Conservation (phyloP, 2,113 vertebrate species). For the Phoenicopterus ruber region DNA sequence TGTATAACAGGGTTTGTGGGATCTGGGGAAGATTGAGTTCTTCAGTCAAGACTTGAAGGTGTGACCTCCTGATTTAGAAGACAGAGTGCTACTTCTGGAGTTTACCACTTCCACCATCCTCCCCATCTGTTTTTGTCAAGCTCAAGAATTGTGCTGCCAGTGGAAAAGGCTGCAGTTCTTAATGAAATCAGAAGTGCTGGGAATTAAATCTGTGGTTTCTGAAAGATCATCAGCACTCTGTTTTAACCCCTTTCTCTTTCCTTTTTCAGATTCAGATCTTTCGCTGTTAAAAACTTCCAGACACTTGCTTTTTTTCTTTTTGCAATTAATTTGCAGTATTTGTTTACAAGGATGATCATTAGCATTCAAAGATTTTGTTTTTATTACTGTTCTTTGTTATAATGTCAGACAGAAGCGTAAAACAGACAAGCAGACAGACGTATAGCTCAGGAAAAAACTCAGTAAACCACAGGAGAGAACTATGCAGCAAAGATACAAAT, state of each 20-base stretch:
- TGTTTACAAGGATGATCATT: background rate
- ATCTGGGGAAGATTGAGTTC: constrained; percentile 55
- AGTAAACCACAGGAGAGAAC: background rate
- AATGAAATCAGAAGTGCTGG: constrained; percentile 59
- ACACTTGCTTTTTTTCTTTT: background rate
- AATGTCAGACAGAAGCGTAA: background rate
- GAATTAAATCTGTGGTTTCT: constrained; percentile 59
- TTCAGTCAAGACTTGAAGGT: constrained; percentile 60
- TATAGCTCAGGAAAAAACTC: background rate
- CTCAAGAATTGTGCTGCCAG: constrained; percentile 54
- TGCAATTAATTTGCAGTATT: background rate
- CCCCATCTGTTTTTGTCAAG: constrained; percentile 59
- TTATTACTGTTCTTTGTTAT: background rate
- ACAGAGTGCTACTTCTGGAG: constrained; percentile 60
- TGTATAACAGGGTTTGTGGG: constrained; percentile 63
- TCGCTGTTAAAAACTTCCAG: background rate
- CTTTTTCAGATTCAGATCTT: background rate
- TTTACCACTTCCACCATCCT: constrained; percentile 62
- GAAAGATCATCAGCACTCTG: constrained; percentile 43
- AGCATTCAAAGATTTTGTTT: background rate
- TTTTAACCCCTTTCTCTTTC: background rate
- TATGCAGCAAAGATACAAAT: background rate
- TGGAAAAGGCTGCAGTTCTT: constrained; percentile 45
- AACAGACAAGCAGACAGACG: background rate
- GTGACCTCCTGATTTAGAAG: constrained; percentile 64